These are phyloP conservation scores for Nibea albiflora DNA, from an alignment of 2,113 vertebrate species.

Conservation along the genomic window DNA sequence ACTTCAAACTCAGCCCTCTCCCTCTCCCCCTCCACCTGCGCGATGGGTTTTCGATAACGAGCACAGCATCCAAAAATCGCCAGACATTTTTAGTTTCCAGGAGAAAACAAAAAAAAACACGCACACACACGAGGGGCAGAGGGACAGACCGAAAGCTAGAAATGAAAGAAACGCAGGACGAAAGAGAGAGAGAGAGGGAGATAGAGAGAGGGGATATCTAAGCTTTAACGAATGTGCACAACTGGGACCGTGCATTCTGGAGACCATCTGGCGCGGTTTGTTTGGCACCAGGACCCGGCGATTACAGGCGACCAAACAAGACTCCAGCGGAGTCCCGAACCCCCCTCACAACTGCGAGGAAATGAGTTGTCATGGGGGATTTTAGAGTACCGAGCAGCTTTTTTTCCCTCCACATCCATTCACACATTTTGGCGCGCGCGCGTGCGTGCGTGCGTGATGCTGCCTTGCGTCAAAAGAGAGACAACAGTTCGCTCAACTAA, in stretches of 20 bases:
- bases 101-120: background rate
- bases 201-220: slow-evolving; percentile 69
- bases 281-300: slow-evolving; percentile 88
- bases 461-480: background rate
- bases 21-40: background rate
- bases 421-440: slow-evolving; percentile 20
- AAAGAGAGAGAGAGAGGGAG: background rate
- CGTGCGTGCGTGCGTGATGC: background rate
- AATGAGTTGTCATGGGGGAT: slow-evolving; percentile 68
- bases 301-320: slow-evolving; percentile 80
- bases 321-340: slow-evolving; percentile 61
- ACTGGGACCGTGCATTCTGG: slow-evolving; percentile 86
- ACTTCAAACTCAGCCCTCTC: slow-evolving; percentile 76
- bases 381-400: slow-evolving; percentile 46
- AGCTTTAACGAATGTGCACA: slow-evolving; percentile 80
- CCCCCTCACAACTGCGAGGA: slow-evolving; percentile 63
- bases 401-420: slow-evolving; percentile 43
- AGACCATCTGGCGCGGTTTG: slow-evolving; percentile 91
- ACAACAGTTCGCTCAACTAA: background rate
- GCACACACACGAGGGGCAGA: slow-evolving; percentile 9
- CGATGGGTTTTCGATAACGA: slow-evolving; percentile 80
- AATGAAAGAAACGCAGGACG: background rate
- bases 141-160: background rate
- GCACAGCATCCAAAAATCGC: slow-evolving; percentile 23
- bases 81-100: slow-evolving; percentile 2